phyloP scores from a whole-genome alignment of 2,113 vertebrate genomes.

The Austrofundulus limnaeus region DNA sequence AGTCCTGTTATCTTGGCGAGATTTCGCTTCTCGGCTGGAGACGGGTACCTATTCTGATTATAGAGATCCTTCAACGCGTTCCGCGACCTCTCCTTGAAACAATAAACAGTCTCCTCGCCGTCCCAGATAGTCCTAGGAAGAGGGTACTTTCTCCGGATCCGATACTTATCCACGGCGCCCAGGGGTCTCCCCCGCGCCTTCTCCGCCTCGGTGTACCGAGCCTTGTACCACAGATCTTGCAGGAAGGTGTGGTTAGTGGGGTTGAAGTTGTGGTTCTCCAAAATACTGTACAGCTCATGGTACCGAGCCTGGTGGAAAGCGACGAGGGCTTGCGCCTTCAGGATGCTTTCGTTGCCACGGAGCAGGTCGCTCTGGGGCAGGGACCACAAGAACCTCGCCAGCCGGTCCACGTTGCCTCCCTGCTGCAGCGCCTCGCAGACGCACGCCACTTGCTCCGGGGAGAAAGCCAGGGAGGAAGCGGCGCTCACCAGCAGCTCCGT shows the following conservation, averaged over 20 bases:
- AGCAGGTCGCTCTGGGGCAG: conserved; percentile 95
- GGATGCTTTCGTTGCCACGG: conserved; percentile 97
- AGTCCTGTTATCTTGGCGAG: conserved; percentile 98
- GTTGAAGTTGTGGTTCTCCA: conserved; percentile 97
- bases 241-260: conserved; percentile 93
- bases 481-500: conserved; percentile 88
- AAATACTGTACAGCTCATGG: conserved; percentile 95
- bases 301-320: conserved; percentile 98
- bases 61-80: conserved; percentile 99
- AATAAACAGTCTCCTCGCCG: conserved; percentile 99
- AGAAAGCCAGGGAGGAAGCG: conserved; percentile 90
- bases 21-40: conserved; percentile 95
- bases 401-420: conserved; percentile 96
- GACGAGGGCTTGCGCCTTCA: conserved; percentile 96
- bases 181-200: conserved; percentile 95
- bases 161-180: conserved; percentile 99
- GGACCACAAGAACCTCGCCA: conserved; percentile 97
- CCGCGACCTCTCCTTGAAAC: conserved; percentile 98
- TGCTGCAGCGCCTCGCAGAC: conserved; percentile 99
- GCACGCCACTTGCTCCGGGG: conserved; percentile 97
- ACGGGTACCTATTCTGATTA: conserved; percentile 96
- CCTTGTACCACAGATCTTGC: conserved; percentile 99
- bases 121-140: conserved; percentile 99
- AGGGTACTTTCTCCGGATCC: conserved; percentile 97
- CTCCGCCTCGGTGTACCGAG: conserved; percentile 97